Evolutionary conservation across 2,888 invertebrate genomes (phyloP).

Genomic region (Drosophila mettleri): DNA sequence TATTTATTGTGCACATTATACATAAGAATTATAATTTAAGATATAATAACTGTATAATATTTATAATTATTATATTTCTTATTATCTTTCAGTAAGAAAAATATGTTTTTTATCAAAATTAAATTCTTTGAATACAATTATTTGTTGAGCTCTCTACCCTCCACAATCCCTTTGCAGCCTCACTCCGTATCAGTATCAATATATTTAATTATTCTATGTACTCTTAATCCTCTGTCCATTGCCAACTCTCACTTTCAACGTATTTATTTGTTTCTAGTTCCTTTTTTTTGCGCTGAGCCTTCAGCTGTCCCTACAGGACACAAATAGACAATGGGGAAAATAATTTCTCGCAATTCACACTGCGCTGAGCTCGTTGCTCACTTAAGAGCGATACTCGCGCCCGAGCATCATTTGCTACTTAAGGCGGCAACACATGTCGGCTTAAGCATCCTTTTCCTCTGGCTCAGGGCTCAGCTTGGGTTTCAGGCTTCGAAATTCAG

Average conservation of each 20-base stretch:
- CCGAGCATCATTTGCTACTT: constrained; percentile 62
- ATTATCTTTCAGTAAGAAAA: too few relatives aligned
- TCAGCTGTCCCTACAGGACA: constrained; percentile 19
- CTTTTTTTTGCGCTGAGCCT: constrained; percentile 3
- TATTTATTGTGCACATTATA: too few relatives aligned
- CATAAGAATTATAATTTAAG: too few relatives aligned
- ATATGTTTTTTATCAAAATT: too few relatives aligned
- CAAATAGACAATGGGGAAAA: constrained; percentile 32
- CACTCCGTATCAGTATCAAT: background rate
- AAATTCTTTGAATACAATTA: background rate
- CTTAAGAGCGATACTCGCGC: constrained; percentile 34
- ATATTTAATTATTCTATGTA: constrained; percentile 11
- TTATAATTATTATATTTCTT: too few relatives aligned
- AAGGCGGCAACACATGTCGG: constrained; percentile 68
- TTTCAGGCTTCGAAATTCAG: constrained; percentile 22
- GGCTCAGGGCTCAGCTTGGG: constrained; percentile 6
- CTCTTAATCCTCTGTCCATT: background rate
- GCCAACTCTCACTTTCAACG: constrained; percentile 17
- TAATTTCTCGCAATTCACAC: constrained; percentile 29
- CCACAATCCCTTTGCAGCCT: background rate
- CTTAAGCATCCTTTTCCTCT: constrained; percentile 58
- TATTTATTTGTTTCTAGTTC: constrained; percentile 21
- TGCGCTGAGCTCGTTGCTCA: constrained; percentile 31
- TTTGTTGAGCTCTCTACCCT: background rate
- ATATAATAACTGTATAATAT: too few relatives aligned